These are phyloP conservation scores for Cherax quadricarinatus DNA, from an alignment of 1,140 invertebrate species.

Conservation along the genomic window DNA sequence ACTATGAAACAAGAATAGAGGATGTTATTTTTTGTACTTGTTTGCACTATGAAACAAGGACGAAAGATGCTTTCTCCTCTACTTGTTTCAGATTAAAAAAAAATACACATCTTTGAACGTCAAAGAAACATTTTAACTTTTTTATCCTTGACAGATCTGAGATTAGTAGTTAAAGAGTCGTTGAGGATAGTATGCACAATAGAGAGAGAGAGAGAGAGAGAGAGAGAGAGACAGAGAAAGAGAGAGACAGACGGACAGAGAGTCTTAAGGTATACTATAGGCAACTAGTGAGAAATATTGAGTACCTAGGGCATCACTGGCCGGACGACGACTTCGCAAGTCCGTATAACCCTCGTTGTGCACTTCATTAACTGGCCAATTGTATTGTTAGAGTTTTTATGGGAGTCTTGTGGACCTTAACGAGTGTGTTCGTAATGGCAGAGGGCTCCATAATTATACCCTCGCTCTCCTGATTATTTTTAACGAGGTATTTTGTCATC, in stretches of 20 bases:
- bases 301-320: not conserved
- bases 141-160: too few relatives aligned
- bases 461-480: not conserved
- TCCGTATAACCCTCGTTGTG: not conserved
- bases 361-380: not conserved
- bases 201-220: not conserved
- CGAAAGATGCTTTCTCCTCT: too few relatives aligned
- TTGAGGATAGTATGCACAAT: not conserved
- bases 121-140: too few relatives aligned
- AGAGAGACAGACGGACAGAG: not conserved
- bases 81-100: too few relatives aligned
- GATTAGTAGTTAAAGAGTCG: too few relatives aligned
- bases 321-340: not conserved
- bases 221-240: not conserved
- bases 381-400: not conserved
- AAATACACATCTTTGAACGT: too few relatives aligned
- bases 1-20: too few relatives aligned
- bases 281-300: too few relatives aligned
- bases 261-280: too few relatives aligned
- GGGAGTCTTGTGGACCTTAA: not conserved
- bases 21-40: too few relatives aligned
- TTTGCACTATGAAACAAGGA: too few relatives aligned
- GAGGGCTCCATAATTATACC: not conserved
- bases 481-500: conserved; percentile 5
- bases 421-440: not conserved